These are phyloP conservation scores for Lophura nycthemera DNA, from an alignment of 2,113 vertebrate genomes.

Conservation along the genomic window DNA sequence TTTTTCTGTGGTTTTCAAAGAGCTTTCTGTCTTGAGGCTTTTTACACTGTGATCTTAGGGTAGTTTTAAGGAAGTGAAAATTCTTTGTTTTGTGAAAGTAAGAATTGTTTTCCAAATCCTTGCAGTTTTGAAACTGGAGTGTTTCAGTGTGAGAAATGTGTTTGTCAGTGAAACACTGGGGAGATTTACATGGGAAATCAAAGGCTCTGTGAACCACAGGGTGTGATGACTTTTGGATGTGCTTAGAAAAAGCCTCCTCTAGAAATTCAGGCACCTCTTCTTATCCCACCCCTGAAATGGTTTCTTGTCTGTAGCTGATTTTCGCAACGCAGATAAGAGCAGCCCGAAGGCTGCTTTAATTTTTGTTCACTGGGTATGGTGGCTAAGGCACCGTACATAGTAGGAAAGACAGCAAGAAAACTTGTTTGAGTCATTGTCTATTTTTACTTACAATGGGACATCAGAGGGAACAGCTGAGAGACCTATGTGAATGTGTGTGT, in stretches of 20 bases:
- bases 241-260: neutral
- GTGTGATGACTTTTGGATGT: neutral
- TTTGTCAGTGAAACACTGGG: neutral
- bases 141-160: fast-evolving
- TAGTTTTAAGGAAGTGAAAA: neutral
- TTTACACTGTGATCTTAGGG: neutral
- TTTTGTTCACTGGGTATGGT: neutral
- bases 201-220: neutral
- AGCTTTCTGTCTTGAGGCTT: neutral
- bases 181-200: neutral
- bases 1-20: neutral
- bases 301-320: neutral
- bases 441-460: neutral
- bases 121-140: neutral
- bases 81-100: neutral
- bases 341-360: neutral
- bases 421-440: neutral
- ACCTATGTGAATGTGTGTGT: neutral
- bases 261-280: neutral
- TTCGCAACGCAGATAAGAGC: neutral
- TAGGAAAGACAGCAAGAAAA: neutral
- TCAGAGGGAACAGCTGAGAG: neutral
- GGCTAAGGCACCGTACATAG: neutral
- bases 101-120: neutral
- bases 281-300: neutral